Evolutionary conservation across 2,797 vertebrate genomes (phyloP).

Genomic region (Sebastes oblongus): DNA sequence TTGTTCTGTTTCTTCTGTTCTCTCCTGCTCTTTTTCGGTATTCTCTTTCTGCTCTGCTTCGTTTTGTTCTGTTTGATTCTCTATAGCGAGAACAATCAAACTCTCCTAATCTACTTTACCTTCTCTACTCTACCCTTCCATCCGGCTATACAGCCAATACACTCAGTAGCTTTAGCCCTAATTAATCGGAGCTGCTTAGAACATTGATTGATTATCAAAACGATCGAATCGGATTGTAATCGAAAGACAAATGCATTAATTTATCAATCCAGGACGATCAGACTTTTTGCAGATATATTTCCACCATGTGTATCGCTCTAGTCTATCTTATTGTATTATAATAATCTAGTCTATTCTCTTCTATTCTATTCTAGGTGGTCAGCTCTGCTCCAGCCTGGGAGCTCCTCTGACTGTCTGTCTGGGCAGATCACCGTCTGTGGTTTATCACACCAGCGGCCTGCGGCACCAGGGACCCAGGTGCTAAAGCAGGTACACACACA

Average conservation of each 20-base stretch:
- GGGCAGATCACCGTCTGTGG: slow-evolving; percentile 63
- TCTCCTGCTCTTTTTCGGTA: not conserved
- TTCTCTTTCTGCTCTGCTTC: not conserved
- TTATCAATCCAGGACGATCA: not conserved
- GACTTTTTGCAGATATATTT: not conserved
- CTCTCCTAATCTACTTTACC: slow-evolving; percentile 4
- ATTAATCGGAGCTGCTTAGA: not conserved
- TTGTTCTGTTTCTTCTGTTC: not conserved
- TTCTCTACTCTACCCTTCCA: not conserved
- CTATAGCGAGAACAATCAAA: not conserved
- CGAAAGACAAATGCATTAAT: not conserved
- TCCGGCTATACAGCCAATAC: not conserved
- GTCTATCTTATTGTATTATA: not conserved
- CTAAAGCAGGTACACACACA: slow-evolving; percentile 41
- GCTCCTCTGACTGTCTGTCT: slow-evolving; percentile 63
- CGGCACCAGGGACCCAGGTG: slow-evolving; percentile 65
- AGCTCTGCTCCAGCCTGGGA: slow-evolving; percentile 40
- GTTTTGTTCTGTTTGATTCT: slow-evolving; percentile 5
- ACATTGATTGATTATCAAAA: not conserved
- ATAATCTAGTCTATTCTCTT: not conserved
- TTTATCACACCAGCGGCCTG: slow-evolving; percentile 61
- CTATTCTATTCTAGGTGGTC: slow-evolving; percentile 15
- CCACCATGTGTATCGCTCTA: not conserved
- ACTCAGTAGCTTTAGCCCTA: not conserved
- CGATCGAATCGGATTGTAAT: not conserved